These are phyloP conservation scores for Drosophila nikananu DNA, from an alignment of 1,140 invertebrate genomes.

Conservation along the genomic window DNA sequence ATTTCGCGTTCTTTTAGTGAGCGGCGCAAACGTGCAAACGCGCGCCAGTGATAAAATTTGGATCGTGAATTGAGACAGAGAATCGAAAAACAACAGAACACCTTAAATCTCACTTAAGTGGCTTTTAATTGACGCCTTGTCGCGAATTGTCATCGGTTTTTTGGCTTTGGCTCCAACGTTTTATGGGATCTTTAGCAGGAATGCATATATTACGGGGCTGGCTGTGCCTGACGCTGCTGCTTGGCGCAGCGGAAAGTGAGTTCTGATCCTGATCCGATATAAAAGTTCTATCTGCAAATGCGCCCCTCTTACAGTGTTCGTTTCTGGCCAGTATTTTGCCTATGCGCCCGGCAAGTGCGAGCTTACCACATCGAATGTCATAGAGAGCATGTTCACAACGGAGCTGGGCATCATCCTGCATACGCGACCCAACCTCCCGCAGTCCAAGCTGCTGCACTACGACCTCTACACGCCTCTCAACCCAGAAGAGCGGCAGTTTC, in stretches of 20 bases:
- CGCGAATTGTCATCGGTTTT: conserved; percentile 34
- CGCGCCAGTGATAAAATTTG: conserved; percentile 34
- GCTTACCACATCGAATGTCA: conserved; percentile 46
- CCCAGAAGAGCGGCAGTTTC: conserved; percentile 57
- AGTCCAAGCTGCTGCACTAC: conserved; percentile 60
- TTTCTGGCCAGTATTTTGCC: conserved; percentile 45
- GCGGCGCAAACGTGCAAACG: conserved; percentile 15
- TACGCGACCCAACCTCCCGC: not conserved
- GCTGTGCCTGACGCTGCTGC: conserved; percentile 26
- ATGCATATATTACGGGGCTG: conserved; percentile 12
- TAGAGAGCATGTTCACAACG: conserved; percentile 50
- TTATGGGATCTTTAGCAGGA: conserved; percentile 34
- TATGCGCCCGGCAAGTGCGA: conserved; percentile 76
- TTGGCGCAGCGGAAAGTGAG: conserved; percentile 51
- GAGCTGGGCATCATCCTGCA: conserved; percentile 45
- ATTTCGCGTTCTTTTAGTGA: conserved; percentile 57
- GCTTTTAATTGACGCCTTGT: conserved; percentile 49
- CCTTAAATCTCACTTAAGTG: conserved; percentile 47
- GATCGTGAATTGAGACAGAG: conserved; percentile 30
- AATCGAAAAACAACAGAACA: conserved; percentile 32
- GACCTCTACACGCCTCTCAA: conserved; percentile 76
- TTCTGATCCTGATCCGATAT: conserved; percentile 7
- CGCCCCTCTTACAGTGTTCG: conserved; percentile 15
- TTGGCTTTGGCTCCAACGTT: conserved; percentile 17
- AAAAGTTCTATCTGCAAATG: not conserved